Percentiles rank a stretch among this genome's conserved stretches.
These are phyloP conservation scores for Megamerina dolium DNA, from an alignment of 2,888 invertebrate species.

Conservation along the genomic window DNA sequence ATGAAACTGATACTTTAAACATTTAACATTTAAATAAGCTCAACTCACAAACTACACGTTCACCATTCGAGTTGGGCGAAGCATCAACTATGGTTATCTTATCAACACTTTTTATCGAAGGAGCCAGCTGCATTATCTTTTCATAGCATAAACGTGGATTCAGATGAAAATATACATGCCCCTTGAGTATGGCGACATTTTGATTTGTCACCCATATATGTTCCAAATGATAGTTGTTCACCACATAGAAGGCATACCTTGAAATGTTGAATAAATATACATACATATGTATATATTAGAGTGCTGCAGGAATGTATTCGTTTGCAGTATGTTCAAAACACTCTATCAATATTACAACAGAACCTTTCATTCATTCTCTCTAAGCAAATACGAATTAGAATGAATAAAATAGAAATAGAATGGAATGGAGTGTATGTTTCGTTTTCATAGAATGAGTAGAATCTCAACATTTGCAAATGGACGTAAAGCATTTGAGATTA, in stretches of 20 bases:
- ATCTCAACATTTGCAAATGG: no score
- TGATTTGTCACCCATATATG: slow-evolving; percentile 54
- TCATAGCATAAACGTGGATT: slow-evolving; percentile 65
- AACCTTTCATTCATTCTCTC: not conserved
- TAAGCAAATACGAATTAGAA: no score
- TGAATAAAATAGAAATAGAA: no score
- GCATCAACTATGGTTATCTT: slow-evolving; percentile 32
- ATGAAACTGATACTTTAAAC: not conserved
- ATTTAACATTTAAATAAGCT: not conserved
- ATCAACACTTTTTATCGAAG: slow-evolving; percentile 24
- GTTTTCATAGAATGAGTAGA: no score
- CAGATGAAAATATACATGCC: slow-evolving; percentile 62
- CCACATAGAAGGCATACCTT: slow-evolving; percentile 55
- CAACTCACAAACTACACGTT: slow-evolving; percentile 76
- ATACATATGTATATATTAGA: no score
- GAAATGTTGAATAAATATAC: not conserved
- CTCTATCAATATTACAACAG: not conserved
- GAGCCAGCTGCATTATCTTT: slow-evolving; percentile 54
- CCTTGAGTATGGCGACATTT: slow-evolving; percentile 53
- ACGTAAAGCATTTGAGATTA: no score
- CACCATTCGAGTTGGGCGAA: slow-evolving; percentile 72
- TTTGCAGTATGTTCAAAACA: not conserved
- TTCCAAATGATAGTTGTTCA: slow-evolving; percentile 64
- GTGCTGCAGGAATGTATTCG: no score
- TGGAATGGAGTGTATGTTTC: no score